Base-by-base conservation (phyloP, 2,888 invertebrate genomes). In the Melanchra persicariae region DNA sequence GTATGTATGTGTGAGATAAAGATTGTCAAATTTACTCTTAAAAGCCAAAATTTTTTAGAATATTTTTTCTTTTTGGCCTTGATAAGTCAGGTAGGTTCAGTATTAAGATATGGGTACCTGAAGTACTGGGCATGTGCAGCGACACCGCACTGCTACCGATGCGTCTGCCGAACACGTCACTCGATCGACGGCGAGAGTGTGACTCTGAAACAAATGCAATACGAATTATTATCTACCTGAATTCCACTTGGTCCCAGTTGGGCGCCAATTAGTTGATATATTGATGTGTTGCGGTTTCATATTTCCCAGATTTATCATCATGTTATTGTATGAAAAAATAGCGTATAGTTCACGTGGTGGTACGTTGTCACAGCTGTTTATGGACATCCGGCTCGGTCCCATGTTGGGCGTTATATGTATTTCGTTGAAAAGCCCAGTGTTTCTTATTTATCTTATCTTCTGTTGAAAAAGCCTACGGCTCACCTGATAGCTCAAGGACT, bases 81-180 rank as follows among this genome's bases (percentile, higher is more conserved):
- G n/a, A n/a, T n/a, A n/a, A n/a, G n/a, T n/a, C n/a, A n/a, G n/a
- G n/a, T n/a, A n/a, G n/a, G n/a, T n/a, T n/a, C n/a, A n/a, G n/a
- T n/a, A n/a, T n/a, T n/a, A n/a, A n/a, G n/a, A n/a, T n/a, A n/a
- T n/a, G n/a, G n/a, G n/a, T 61, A 93, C 95, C 95, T 67, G 95
- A 95, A 1, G 95, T 93, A 77, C 93, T 90, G 9, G 95, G 94
- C 26, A 94, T 84, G 60, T 94, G 95, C 3, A 95, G 87, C 0
- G 94, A 95, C 2, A 89, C 91, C 0, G 91, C 94, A 74, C 95
- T 94, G 86, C 91, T 92, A 6, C 85, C 91, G 59, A 90, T 82
- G 2, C 93, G 89, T 3, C 92, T 84, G 1, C 90, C 87, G 70
- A 92, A 91, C 59, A 91, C 52, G 22, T 91, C 93, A 61, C 90